Percentiles rank a stretch among this genome's conserved stretches.
phyloP scores from a whole-genome alignment of 2,888 invertebrate species.

The Sicus ferrugineus region DNA sequence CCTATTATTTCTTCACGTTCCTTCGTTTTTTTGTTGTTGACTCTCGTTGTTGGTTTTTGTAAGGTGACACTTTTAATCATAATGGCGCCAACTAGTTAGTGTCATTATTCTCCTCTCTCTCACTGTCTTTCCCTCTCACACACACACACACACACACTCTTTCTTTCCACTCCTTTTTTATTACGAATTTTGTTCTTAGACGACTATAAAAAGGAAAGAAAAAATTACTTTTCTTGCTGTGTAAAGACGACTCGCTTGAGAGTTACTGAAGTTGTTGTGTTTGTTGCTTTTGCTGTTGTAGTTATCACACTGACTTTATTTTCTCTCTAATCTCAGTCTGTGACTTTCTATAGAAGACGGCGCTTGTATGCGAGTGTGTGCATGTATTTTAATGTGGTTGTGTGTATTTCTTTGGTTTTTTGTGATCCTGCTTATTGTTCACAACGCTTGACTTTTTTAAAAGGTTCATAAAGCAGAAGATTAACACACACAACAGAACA shows the following conservation, averaged over 20 bases:
- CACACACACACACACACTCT: too few relatives aligned
- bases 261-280: too few relatives aligned
- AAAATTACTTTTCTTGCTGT: too few relatives aligned
- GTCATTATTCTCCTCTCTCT: too few relatives aligned
- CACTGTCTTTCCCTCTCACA: neutral
- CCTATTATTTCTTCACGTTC: neutral
- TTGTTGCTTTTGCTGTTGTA: conserved; percentile 1
- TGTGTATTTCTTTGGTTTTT: neutral
- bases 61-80: neutral
- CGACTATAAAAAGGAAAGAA: too few relatives aligned
- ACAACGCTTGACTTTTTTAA: conserved; percentile 17
- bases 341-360: too few relatives aligned
- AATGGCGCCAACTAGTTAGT: conserved; percentile 1
- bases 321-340: too few relatives aligned
- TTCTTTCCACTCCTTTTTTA: too few relatives aligned
- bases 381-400: too few relatives aligned
- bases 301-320: neutral
- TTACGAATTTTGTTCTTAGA: too few relatives aligned
- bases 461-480: conserved; percentile 11
- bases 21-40: neutral
- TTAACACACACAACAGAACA: too few relatives aligned
- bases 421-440: conserved; percentile 5
- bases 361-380: neutral
- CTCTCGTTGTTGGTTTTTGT: neutral
- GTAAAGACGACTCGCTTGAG: too few relatives aligned